Conservation (phyloP, 1,140 invertebrate genomes). For the Ptiloglossa arizonensis region DNA sequence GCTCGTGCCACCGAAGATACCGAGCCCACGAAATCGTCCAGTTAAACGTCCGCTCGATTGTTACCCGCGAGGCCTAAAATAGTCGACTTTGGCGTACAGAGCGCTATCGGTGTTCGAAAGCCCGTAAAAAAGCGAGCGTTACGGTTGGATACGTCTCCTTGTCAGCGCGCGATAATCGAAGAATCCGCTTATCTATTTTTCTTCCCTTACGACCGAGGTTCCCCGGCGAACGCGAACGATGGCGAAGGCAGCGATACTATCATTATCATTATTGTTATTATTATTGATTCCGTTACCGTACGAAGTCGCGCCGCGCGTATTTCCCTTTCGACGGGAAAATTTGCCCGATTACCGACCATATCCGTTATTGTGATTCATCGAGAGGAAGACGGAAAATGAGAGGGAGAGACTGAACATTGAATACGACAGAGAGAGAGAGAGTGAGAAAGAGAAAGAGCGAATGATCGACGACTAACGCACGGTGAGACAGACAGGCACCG, state of each 20-base stretch:
- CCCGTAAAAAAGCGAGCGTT: no score
- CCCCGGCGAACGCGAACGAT: neutral
- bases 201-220: neutral
- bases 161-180: conserved; percentile 25
- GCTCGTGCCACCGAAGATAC: no score
- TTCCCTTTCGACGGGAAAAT: conserved; percentile 46
- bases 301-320: conserved; percentile 1
- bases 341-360: conserved; percentile 57
- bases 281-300: conserved; percentile 10
- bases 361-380: conserved; percentile 71
- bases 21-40: no score
- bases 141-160: no score
- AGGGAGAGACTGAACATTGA: conserved; percentile 37
- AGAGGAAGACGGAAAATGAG: conserved; percentile 56
- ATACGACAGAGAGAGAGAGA: conserved; percentile 49
- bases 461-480: conserved; percentile 39
- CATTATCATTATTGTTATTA: conserved; percentile 20
- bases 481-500: conserved; percentile 49
- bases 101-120: no score
- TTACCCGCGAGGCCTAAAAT: no score
- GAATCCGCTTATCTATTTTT: conserved; percentile 24
- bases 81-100: no score
- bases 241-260: neutral
- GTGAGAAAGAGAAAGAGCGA: conserved; percentile 41
- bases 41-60: no score